A percentile compares a stretch with the other conserved stretches of the same genome.
These are phyloP conservation scores for Arizona elegans DNA, from an alignment of 2,113 vertebrate genomes.

Conservation along the genomic window DNA sequence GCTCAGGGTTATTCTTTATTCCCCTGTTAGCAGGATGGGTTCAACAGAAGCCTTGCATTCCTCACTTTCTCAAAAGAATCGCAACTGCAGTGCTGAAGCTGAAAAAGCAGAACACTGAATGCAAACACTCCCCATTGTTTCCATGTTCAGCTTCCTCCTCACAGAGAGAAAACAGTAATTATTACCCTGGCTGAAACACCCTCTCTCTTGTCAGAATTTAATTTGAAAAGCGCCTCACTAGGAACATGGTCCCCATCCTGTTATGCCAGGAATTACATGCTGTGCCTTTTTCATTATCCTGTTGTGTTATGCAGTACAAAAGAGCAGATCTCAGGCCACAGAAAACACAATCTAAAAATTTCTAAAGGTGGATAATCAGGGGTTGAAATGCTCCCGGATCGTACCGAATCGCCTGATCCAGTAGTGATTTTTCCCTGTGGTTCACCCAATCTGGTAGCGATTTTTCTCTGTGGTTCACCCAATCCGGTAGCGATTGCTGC, in stretches of 20 bases:
- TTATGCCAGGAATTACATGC: not conserved
- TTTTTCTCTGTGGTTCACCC: too few relatives aligned
- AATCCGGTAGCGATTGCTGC: too few relatives aligned
- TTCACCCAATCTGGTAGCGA: too few relatives aligned
- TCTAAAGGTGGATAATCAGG: not conserved
- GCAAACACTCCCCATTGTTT: slow-evolving; percentile 5
- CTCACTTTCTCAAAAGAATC: not conserved
- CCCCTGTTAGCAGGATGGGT: not conserved
- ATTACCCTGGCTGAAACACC: slow-evolving; percentile 11
- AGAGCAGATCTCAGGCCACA: not conserved
- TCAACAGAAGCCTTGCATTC: not conserved
- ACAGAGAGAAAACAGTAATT: slow-evolving; percentile 13
- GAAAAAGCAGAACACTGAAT: not conserved
- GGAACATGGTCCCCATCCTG: not conserved
- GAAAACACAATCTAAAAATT: not conserved
- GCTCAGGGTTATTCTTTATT: not conserved
- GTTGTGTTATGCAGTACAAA: not conserved
- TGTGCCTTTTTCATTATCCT: not conserved
- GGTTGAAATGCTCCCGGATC: too few relatives aligned
- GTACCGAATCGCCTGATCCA: too few relatives aligned
- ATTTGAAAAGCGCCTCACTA: not conserved
- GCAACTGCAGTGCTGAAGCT: not conserved
- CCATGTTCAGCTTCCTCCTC: slow-evolving; percentile 2
- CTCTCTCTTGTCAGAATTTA: slow-evolving; percentile 15
- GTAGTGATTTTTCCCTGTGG: too few relatives aligned